Conservation (phyloP, 2,888 invertebrate species). For the Andrena trimmerana region DNA sequence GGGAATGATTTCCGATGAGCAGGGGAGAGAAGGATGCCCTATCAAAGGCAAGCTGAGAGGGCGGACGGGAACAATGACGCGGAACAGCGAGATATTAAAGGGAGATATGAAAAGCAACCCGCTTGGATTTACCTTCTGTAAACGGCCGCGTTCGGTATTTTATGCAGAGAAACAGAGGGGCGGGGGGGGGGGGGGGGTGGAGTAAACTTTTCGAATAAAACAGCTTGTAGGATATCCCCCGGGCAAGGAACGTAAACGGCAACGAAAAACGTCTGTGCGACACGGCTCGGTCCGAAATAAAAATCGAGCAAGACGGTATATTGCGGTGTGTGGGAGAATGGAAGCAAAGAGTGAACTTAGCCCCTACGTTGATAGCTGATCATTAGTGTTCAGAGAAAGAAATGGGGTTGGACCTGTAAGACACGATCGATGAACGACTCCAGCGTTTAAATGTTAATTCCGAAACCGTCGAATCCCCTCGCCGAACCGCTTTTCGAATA, state of each 20-base stretch:
- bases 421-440: neutral
- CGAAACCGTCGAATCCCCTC: slow-evolving; percentile 16
- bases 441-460: slow-evolving; percentile 17
- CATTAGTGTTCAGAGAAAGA: no score
- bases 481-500: slow-evolving; percentile 46
- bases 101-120: slow-evolving; percentile 46
- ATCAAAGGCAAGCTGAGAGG: slow-evolving; percentile 35
- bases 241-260: neutral
- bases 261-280: neutral
- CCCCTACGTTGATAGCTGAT: no score
- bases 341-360: neutral
- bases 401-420: neutral
- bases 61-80: slow-evolving; percentile 49
- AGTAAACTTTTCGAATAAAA: slow-evolving; percentile 22
- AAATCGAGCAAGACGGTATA: neutral
- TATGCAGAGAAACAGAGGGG: neutral
- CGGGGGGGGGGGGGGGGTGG: no score
- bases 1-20: slow-evolving; percentile 81
- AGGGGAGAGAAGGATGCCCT: slow-evolving; percentile 54
- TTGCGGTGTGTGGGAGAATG: neutral
- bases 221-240: neutral
- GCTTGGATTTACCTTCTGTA: slow-evolving; percentile 22
- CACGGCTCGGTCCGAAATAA: neutral
- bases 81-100: slow-evolving; percentile 54
- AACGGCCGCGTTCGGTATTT: slow-evolving; percentile 5